Evolutionary conservation across 2,888 invertebrate genomes (phyloP).

Genomic region (Micoletzkya japonica): DNA sequence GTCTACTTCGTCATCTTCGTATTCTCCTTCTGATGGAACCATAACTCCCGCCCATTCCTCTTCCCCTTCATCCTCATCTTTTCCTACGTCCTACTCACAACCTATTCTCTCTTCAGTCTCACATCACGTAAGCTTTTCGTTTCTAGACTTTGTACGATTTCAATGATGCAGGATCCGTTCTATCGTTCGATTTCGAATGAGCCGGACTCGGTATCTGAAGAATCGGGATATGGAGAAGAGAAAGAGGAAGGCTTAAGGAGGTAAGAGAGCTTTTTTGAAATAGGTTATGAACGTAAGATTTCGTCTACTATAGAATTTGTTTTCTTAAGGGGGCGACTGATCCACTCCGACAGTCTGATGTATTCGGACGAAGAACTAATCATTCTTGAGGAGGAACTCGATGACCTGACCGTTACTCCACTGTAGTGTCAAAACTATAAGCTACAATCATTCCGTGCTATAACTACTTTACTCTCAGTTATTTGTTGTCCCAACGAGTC

Average conservation of each 20-base stretch:
- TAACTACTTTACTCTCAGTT: too few species aligned
- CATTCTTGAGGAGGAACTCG: conserved; percentile 49
- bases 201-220: conserved; percentile 27
- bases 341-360: conserved; percentile 32
- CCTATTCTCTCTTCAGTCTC: background rate
- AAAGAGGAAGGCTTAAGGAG: conserved; percentile 12
- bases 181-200: conserved; percentile 17
- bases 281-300: too few species aligned
- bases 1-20: conserved; percentile 42
- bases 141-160: background rate
- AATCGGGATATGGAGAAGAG: conserved; percentile 24
- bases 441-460: too few species aligned
- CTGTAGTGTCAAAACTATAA: too few species aligned
- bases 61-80: too few species aligned
- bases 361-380: conserved; percentile 49
- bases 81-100: too few species aligned
- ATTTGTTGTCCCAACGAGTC: too few species aligned
- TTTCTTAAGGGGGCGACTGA: conserved; percentile 17
- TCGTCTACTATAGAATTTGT: too few species aligned
- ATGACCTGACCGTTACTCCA: conserved; percentile 33
- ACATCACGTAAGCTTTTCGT: background rate
- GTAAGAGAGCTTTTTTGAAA: too few species aligned
- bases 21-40: background rate
- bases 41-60: too few species aligned
- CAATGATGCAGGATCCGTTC: conserved; percentile 9